Base-by-base conservation (phyloP, 2,797 vertebrate genomes). In the Capromys pilorides region DNA sequence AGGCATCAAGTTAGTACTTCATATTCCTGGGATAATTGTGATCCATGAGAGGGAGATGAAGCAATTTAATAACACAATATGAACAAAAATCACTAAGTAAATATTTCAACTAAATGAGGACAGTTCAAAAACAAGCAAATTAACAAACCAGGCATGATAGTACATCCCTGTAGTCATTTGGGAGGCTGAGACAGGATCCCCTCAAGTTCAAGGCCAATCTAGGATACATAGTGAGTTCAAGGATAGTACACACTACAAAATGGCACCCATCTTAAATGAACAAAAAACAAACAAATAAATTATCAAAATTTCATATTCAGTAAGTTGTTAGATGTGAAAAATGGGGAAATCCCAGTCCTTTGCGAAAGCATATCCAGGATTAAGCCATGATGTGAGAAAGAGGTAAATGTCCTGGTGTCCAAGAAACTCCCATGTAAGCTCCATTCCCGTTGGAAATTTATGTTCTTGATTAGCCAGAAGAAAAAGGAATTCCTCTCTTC, bases 21-120 rank as follows among this genome's bases (percentile, higher is more conserved):
- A 67, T 75, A 82, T 41, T 24, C 94, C 95, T 83, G 88, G 2
- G 92, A 71, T 86, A 86, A 82, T 12, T 93, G 33, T 75, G 81
- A 90, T 77, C 83, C 54, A 81, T 67, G 88, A 69, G 87, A 89
- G 71, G 33, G 78, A 94, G 90, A 94, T 80, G 66, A 75, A 88
- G 19, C 3, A 6, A 93, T 77, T 92, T 94, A 92, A 67, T 33
- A 86, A 73, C 5, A 84, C 94, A 93, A 90, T 75, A 31, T 84
- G 75, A 96, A 45, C 24, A 80, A 18, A 94, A 94, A 85, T 88
- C 87, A 28, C 59, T 90, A 90, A 95, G 36, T 59, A 92, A 31
- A 57, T 89, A 83, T 86, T 97, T 92, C 64, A 93, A 61, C 39
- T 86, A 21, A 54, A 88, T 93, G n/a, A 83, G 14, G 81, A 80